A percentile compares a stretch with the other conserved stretches of the same genome.
Evolutionary conservation across 2,113 vertebrate genomes (phyloP).

Genomic region (Ceyx melanurus): DNA sequence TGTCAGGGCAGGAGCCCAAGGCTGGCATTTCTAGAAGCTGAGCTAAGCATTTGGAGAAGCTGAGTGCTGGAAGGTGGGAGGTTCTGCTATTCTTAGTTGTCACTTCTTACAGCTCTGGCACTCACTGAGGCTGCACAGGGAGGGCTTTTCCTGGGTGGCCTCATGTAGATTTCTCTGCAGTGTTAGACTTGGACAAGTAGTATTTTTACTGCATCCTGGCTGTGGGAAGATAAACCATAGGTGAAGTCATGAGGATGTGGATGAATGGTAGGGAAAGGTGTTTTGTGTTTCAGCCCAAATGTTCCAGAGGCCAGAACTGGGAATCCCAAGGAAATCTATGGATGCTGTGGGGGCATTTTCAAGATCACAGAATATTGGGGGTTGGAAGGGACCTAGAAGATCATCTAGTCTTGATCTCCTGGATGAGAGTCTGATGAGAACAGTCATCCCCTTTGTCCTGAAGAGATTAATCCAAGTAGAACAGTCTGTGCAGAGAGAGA

Average conservation of each 20-base stretch:
- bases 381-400: too few species aligned
- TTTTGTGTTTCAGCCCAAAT: background rate
- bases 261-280: background rate
- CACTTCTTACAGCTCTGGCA: background rate
- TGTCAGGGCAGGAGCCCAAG: conserved; percentile 3
- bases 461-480: background rate
- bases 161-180: background rate
- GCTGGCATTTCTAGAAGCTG: conserved; percentile 28
- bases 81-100: conserved; percentile 35
- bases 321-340: background rate
- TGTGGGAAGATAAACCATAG: background rate
- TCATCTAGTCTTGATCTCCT: too few species aligned
- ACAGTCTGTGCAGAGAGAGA: background rate
- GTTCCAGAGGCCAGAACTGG: background rate
- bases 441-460: background rate
- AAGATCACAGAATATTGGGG: too few species aligned
- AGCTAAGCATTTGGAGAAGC: background rate
- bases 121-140: background rate
- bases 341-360: background rate
- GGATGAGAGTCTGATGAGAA: background rate
- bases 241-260: background rate
- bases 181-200: background rate
- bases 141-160: background rate
- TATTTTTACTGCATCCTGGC: conserved; percentile 1
- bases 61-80: conserved; percentile 11